Evolutionary conservation across 30 jellyfish, hydroid and myxozoan genomes (phyloP).

Genomic region (Aurelia coerulea): DNA sequence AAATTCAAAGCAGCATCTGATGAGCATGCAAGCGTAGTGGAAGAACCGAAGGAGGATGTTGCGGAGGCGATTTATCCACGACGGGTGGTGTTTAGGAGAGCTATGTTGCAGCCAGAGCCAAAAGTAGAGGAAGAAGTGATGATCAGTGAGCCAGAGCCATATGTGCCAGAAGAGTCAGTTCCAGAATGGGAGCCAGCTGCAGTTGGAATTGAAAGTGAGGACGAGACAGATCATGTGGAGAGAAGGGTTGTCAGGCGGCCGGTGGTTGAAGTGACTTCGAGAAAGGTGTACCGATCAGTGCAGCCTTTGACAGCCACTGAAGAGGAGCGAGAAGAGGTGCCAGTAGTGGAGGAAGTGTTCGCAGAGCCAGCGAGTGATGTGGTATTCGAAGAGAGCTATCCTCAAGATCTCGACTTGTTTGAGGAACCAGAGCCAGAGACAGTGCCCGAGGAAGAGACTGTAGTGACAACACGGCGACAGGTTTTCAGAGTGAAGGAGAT

Average conservation of each 20-base stretch:
- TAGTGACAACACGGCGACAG: conserved; percentile 38
- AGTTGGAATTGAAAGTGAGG: conserved; percentile 9
- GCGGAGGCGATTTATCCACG: conserved; percentile 44
- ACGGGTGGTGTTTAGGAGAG: conserved; percentile 50
- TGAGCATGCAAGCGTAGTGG: not conserved
- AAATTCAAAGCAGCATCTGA: too few relatives aligned
- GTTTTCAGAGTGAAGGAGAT: conserved; percentile 17
- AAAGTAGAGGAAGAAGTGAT: conserved; percentile 15
- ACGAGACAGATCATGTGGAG: conserved; percentile 35
- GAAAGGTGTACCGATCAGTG: conserved; percentile 38
- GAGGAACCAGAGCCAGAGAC: conserved; percentile 17
- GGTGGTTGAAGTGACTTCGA: conserved; percentile 36
- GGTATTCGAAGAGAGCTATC: conserved; percentile 12
- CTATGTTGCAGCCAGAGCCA: conserved; percentile 4
- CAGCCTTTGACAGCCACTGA: not conserved
- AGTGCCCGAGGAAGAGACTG: conserved; percentile 1
- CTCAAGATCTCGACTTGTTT: conserved; percentile 9
- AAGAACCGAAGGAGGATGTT: conserved; percentile 46
- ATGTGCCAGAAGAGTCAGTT: conserved; percentile 38
- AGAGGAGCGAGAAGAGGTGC: conserved; percentile 25
- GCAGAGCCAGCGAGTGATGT: conserved; percentile 21
- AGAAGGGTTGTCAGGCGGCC: conserved; percentile 51
- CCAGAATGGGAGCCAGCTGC: conserved; percentile 20
- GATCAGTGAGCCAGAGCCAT: conserved; percentile 48
- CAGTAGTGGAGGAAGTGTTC: not conserved